phyloP scores from a whole-genome alignment of 1,140 invertebrate species.

The Homalodisca vitripennis region DNA sequence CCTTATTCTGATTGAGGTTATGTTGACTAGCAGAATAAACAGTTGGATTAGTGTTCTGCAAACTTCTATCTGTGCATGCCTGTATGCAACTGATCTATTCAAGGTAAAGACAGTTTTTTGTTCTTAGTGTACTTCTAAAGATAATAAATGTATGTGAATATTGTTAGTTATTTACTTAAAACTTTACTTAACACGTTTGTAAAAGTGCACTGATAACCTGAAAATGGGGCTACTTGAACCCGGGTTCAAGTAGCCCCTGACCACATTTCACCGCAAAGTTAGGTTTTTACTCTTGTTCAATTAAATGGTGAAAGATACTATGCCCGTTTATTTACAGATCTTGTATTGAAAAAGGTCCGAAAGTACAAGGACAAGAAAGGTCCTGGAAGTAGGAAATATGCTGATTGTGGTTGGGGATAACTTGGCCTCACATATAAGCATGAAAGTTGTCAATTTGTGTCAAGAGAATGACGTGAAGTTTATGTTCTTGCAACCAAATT shows the following conservation, averaged over 20 bases:
- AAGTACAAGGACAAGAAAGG: slow-evolving; percentile 22
- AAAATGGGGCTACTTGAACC: neutral
- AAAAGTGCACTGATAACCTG: neutral
- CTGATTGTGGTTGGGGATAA: no score
- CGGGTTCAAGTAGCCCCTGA: no score
- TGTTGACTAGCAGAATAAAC: no score
- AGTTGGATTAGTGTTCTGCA: no score
- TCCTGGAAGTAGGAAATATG: slow-evolving; percentile 32
- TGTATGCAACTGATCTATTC: neutral
- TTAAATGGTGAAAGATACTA: neutral
- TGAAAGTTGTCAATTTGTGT: no score
- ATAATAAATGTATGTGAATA: neutral
- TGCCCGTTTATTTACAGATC: neutral
- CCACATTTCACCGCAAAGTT: neutral
- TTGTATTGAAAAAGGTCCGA: neutral
- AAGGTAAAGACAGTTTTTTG: slow-evolving; percentile 1
- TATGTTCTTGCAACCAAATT: no score
- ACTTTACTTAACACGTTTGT: neutral
- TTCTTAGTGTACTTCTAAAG: neutral
- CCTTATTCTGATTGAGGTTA: no score
- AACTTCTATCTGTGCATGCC: neutral
- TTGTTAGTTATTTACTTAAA: neutral
- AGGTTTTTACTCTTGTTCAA: neutral
- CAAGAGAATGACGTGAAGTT: no score
- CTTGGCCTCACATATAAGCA: no score